These are phyloP conservation scores for Rattus norvegicus DNA, from an alignment of 2,113 vertebrate species.

Conservation along the genomic window GRCr8 NC_086039.1:148302001-148302500, in stretches of 20 bases:
- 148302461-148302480: conserved; percentile 26
- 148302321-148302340: conserved; percentile 48
- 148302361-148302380: conserved; percentile 21
- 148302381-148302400: conserved; percentile 31
- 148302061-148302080: neutral
- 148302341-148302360: conserved; percentile 45
- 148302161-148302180: neutral
- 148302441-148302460: conserved; percentile 32
- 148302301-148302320: conserved; percentile 5
- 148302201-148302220: neutral
- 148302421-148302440: conserved; percentile 46
- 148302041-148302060: conserved; percentile 38
- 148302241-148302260: neutral
- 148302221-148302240: neutral
- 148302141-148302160: conserved; percentile 56
- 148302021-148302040: neutral
- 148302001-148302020: neutral
- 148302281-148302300: conserved; percentile 43
- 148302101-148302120: conserved; percentile 5
- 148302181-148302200: neutral
- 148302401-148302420: conserved; percentile 61
- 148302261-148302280: conserved; percentile 10
- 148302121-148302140: neutral
- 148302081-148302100: conserved; percentile 45
- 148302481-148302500: neutral